A percentile compares a stretch with the other conserved stretches of the same genome.
phyloP scores from a whole-genome alignment of 2,113 vertebrate genomes.

The Saccopteryx bilineata region DNA sequence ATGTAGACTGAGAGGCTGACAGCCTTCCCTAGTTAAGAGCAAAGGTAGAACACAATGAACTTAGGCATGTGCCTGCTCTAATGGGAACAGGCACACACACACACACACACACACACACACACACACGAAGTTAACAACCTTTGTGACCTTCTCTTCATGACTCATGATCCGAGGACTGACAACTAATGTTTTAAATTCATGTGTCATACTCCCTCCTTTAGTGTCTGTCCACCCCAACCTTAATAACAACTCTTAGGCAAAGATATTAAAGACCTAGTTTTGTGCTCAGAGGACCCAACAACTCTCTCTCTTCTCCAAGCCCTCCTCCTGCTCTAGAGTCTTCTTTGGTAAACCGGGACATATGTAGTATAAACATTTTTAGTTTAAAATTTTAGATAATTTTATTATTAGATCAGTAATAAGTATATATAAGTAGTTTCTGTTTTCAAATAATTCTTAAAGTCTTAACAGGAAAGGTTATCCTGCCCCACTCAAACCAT shows the following conservation, averaged over 20 bases:
- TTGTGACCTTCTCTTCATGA: background rate
- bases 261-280: background rate
- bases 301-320: background rate
- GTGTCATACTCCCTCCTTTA: background rate
- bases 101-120: no score
- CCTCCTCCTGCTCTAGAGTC: background rate
- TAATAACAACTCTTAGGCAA: background rate
- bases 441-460: background rate
- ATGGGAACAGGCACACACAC: background rate
- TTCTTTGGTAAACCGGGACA: background rate
- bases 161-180: background rate
- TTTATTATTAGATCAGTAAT: background rate
- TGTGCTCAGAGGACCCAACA: background rate
- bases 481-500: background rate
- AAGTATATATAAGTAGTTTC: background rate
- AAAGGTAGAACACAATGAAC: background rate
- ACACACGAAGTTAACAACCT: background rate
- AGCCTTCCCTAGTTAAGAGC: background rate
- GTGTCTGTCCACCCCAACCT: background rate
- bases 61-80: fast-evolving
- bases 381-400: background rate
- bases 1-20: background rate
- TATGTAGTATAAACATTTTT: background rate
- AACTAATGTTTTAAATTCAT: background rate
- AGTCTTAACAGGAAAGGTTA: background rate